A percentile compares a stretch with the other conserved stretches of the same genome.
phyloP scores from a whole-genome alignment of 2,113 vertebrate genomes.

The Mandrillus leucophaeus region DNA sequence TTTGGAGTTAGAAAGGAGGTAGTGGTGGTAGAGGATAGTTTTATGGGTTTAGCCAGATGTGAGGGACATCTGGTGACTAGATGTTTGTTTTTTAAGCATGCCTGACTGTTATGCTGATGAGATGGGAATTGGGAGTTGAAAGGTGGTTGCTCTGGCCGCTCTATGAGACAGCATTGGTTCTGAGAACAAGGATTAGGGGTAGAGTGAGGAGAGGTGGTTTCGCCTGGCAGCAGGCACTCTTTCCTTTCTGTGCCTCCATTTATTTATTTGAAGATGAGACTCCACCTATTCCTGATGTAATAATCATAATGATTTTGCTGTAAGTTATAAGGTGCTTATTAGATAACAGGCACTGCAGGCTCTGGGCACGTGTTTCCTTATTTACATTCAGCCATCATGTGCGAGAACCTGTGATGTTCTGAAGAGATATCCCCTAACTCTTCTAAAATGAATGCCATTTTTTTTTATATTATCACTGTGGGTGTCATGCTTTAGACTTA shows the following conservation, averaged over 20 bases:
- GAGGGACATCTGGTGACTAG: slow-evolving; percentile 78
- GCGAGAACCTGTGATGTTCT: not conserved
- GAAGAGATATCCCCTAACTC: not conserved
- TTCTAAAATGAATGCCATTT: not conserved
- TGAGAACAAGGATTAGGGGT: not conserved
- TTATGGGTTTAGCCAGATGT: slow-evolving; percentile 80
- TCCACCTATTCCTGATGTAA: not conserved
- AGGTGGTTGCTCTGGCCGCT: not conserved
- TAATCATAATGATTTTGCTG: not conserved
- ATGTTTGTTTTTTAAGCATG: slow-evolving; percentile 63
- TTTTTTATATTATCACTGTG: not conserved
- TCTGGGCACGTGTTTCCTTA: not conserved
- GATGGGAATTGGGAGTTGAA: not conserved
- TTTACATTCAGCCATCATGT: not conserved
- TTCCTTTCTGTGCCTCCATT: not conserved
- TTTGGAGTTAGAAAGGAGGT: slow-evolving; percentile 49
- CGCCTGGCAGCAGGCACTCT: not conserved
- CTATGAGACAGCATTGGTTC: not conserved
- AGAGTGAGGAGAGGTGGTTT: not conserved
- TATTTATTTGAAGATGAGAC: not conserved
- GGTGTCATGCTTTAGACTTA: not conserved
- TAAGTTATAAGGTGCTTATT: not conserved
- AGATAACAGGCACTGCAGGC: not conserved
- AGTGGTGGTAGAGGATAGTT: slow-evolving; percentile 36
- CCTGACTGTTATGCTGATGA: slow-evolving; percentile 12